Percentiles rank a stretch among this genome's conserved stretches.
Conservation (phyloP, 2,113 vertebrate species). For the Oceanites oceanicus region DNA sequence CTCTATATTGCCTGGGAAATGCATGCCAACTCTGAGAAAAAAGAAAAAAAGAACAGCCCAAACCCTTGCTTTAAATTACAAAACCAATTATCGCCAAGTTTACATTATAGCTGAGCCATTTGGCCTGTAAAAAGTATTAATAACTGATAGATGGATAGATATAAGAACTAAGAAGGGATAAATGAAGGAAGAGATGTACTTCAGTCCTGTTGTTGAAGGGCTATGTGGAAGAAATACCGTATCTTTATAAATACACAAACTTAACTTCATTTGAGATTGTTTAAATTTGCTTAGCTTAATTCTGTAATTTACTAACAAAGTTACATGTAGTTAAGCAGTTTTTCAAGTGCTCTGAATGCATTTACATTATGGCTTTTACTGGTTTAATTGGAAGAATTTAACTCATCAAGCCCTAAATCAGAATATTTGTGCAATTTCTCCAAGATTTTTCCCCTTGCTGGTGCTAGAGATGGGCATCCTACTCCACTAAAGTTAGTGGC, state of each 20-base stretch:
- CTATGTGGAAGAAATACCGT: neutral
- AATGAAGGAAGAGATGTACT: neutral
- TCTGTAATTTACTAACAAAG: neutral
- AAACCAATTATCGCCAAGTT: neutral
- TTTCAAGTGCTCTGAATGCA: neutral
- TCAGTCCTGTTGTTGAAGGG: neutral
- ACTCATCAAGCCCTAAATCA: neutral
- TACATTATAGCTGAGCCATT: neutral
- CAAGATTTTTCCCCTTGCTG: neutral
- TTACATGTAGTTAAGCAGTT: neutral
- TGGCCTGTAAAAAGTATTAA: neutral
- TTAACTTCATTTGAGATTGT: neutral
- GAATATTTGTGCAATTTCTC: neutral
- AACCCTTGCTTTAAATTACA: neutral
- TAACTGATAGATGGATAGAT: neutral
- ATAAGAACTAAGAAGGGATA: neutral
- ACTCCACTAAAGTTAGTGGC: neutral
- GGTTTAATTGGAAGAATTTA: neutral
- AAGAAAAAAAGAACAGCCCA: neutral
- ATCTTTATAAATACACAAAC: neutral
- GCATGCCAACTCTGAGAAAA: neutral
- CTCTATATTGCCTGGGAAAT: slow-evolving; percentile 41
- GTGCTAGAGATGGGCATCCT: neutral
- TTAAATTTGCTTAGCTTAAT: neutral
- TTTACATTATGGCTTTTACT: neutral